Percentiles rank a stretch among this genome's conserved stretches.
Evolutionary conservation across 2,113 vertebrate genomes (phyloP).

Genomic region (Elgaria multicarinata): DNA sequence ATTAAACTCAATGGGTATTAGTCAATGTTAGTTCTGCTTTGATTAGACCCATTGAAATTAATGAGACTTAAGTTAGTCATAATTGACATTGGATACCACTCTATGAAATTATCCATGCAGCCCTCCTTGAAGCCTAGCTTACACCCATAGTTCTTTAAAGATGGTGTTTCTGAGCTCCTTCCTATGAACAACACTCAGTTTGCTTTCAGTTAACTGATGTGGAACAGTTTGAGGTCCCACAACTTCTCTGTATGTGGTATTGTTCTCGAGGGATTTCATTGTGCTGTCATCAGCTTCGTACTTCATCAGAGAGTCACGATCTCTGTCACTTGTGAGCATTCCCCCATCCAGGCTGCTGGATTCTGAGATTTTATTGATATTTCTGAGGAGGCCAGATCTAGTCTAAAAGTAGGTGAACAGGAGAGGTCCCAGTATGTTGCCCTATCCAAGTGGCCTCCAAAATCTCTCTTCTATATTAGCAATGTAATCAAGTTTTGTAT

Average conservation of each 20-base stretch:
- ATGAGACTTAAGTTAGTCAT: too few species aligned
- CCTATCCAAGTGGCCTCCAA: not conserved
- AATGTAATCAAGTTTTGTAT: not conserved
- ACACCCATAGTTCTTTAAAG: not conserved
- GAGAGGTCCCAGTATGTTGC: not conserved
- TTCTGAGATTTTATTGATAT: not conserved
- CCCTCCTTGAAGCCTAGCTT: rapidly evolving
- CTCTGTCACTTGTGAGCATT: not conserved
- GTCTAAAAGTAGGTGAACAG: not conserved
- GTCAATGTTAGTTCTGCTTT: too few species aligned
- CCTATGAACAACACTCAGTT: not conserved
- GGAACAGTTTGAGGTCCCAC: not conserved
- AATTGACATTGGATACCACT: too few species aligned
- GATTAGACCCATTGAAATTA: too few species aligned
- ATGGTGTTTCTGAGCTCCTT: too few species aligned
- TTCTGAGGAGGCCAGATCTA: not conserved
- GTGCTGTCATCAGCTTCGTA: not conserved
- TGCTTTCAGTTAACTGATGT: not conserved
- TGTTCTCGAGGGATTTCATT: not conserved
- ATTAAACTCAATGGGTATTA: too few species aligned
- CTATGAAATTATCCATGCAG: not conserved
- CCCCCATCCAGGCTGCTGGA: not conserved
- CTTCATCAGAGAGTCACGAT: not conserved
- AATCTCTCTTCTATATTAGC: not conserved
- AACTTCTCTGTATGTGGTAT: not conserved